Evolutionary conservation across 2,888 invertebrate genomes (phyloP), one percentile per base, ranked within the genome.

Genomic region (Pediacus dermestoides): DNA sequence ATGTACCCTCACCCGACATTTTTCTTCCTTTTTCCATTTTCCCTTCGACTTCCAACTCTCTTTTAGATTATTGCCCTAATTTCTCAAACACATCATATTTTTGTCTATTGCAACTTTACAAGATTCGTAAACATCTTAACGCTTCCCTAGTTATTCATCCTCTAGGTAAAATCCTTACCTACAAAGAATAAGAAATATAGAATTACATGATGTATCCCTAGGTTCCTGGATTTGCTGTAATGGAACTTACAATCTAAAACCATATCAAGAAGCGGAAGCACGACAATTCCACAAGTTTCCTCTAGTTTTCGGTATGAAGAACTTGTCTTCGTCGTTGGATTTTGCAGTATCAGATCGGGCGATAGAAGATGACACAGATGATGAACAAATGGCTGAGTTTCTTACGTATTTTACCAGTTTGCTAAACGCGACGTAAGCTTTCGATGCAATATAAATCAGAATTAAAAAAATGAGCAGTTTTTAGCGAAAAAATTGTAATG

Each of bases 51-150:
- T n/a, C n/a, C n/a, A n/a, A n/a, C n/a, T n/a, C n/a, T n/a, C n/a
- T n/a, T n/a, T n/a, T n/a, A n/a, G n/a, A n/a, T n/a, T n/a, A n/a
- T n/a, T n/a, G n/a, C n/a, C n/a, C n/a, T n/a, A n/a, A n/a, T n/a
- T n/a, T n/a, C n/a, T n/a, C n/a, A n/a, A n/a, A n/a, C n/a, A n/a
- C n/a, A n/a, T n/a, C n/a, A n/a, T n/a, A n/a, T n/a, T n/a, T n/a
- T 30, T 51, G 48, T 23, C 16, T 58, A 8, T 12, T 57, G 7
- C 56, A 58, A 40, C n/a, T 52, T 6, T 58, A 55, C 34, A 58
- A 58, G 39, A 51, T 58, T 14, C 32, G 53, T 30, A 50, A 44
- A 39, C 39, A 35, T 14, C 36, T 13, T 4, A 54, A 58, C 32
- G 33, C 31, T 3, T 53, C 56, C 2, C 30, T 58, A 10, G 55